phyloP scores from a whole-genome alignment of 2,113 vertebrate genomes.

The Ictalurus punctatus region DNA sequence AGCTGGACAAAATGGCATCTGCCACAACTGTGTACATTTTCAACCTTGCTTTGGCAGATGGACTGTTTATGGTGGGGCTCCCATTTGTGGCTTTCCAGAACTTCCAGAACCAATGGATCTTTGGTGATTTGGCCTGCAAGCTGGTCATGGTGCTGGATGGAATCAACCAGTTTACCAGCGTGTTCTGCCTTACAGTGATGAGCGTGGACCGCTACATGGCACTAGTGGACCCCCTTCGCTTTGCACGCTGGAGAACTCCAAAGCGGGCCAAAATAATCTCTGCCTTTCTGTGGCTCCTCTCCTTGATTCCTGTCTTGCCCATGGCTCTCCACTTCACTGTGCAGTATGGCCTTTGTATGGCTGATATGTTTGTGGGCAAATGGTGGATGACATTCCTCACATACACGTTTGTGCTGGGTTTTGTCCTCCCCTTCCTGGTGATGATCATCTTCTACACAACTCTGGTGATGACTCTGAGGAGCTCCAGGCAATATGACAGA shows the following conservation, averaged over 20 bases:
- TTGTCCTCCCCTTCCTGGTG: constrained; percentile 68
- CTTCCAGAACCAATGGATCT: constrained; percentile 70
- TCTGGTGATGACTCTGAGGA: constrained; percentile 64
- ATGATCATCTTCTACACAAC: constrained; percentile 68
- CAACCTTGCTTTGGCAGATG: constrained; percentile 75
- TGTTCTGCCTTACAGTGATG: constrained; percentile 76
- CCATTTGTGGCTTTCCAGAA: constrained; percentile 75
- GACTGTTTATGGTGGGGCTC: constrained; percentile 76
- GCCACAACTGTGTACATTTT: constrained; percentile 77
- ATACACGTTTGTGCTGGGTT: constrained; percentile 75
- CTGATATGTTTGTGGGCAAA: constrained; percentile 50
- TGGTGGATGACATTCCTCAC: constrained; percentile 70
- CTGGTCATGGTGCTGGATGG: constrained; percentile 76
- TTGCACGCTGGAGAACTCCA: constrained; percentile 66
- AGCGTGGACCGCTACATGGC: constrained; percentile 77
- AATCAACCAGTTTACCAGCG: constrained; percentile 80
- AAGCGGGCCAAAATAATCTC: constrained; percentile 67
- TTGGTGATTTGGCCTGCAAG: constrained; percentile 70
- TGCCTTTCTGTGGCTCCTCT: constrained; percentile 69
- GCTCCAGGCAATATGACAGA: constrained; percentile 20
- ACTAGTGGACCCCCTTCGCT: constrained; percentile 65
- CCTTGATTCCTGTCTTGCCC: constrained; percentile 73
- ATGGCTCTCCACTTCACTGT: constrained; percentile 73
- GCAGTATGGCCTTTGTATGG: constrained; percentile 60
- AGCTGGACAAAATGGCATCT: constrained; percentile 71